Base-by-base conservation (phyloP, 2,797 vertebrate genomes). In the Poeciliopsis paucimaculata region DNA sequence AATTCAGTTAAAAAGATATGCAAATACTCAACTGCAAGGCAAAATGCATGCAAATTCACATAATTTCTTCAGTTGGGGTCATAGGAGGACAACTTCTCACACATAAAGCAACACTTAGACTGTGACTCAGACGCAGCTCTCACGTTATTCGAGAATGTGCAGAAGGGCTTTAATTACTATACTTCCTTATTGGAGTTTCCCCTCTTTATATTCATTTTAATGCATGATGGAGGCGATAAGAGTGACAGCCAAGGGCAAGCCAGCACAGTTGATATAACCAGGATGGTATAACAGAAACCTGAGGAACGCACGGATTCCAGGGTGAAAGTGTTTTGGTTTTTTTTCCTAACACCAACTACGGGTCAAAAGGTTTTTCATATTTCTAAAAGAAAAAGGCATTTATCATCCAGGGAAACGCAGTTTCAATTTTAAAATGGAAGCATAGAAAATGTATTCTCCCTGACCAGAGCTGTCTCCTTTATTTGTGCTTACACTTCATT, bases 1-100 rank as follows among this genome's bases (percentile, higher is more conserved):
- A 89, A 87, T 82, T 78, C 13, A 36, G 86, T 78, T 85, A 81
- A 87, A 92, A 78, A 74, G 81, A 92, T 87, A 92, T 94, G 93
- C 90, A 94, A 95, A 95, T 94, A 71, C 72, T 88, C 84, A 91
- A 92, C 90, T 78, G 91, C 77, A 78, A 91, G 86, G 88, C 82
- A 92, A 93, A 93, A 94, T 93, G 39, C 82, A 91, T 92, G 92
- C 80, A 92, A 85, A 91, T 88, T 2, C 60, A 76, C 4, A 83
- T 84, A 72, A 84, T 87, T 80, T 83, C 71, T 55, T 39, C 71
- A 80, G 51, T 6, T 0, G 4, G 55, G 84, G 80, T 92, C 88
- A 91, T 72, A 72, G 51, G 75, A 49, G 81, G 87, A 72, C 84
- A 68, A 72, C 75, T 49, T 60, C 79, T 81, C 0, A n/a, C 26